Base-by-base conservation (phyloP, 92 coral and sea anemone species). In the Virgularia gustaviana region DNA sequence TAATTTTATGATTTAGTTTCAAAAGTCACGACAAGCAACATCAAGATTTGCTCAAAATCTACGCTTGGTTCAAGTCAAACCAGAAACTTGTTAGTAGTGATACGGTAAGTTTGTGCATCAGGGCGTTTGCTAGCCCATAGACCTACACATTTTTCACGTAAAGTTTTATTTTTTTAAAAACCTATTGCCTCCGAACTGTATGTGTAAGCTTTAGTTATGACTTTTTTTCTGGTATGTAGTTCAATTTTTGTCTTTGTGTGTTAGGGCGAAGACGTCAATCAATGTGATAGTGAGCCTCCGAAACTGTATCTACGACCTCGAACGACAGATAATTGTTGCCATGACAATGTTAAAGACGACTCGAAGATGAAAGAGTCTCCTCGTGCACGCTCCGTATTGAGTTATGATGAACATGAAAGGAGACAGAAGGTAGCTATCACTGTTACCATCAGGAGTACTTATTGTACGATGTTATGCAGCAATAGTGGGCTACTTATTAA, bases 61-160 rank as follows among this genome's bases (percentile, higher is more conserved):
- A 76, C 85, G 90, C 84, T 39, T 92, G 98, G 98, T 92, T 86
- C 79, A 78, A 49, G 43, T 95, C 96, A 34, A 89, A 92, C 80
- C 85, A 87, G 38, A 89, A 80, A 57, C 89, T 92, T 42, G 85
- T 89, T 42, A 57, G 82, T 15, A 87, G 91, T n/a, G 96, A 95
- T 13, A 83, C 98, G 0, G 98, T 89, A 79, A 88, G 97, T 85
- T 29, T 30, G 13, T 27, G 28, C n/a, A 35, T 18, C 43, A 0
- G 36, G 15, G 35, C 36, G 36, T 25, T n/a, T n/a, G n/a, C n/a
- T n/a, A n/a, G n/a, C n/a, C n/a, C n/a, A n/a, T n/a, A n/a, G n/a
- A n/a, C n/a, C n/a, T n/a, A n/a, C n/a, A n/a, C n/a, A n/a, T n/a
- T n/a, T n/a, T n/a, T n/a, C n/a, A n/a, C n/a, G n/a, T n/a, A n/a